Conservation (phyloP, 2,888 invertebrate species). For the Leuctra nigra region DNA sequence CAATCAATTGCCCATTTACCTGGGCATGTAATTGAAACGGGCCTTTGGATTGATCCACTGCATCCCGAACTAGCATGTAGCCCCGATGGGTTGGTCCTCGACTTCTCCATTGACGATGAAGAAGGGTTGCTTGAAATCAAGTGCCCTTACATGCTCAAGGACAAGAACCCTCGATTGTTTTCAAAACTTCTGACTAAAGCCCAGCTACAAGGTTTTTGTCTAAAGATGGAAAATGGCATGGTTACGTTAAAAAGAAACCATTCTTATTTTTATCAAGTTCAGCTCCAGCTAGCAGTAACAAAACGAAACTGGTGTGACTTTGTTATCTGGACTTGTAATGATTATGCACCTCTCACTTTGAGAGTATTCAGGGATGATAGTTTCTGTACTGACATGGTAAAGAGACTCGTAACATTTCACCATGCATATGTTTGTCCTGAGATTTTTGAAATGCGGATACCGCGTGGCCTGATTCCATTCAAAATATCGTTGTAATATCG, state of each 20-base stretch:
- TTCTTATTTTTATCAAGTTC: slow-evolving; percentile 1
- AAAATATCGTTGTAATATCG: background rate
- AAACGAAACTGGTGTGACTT: background rate
- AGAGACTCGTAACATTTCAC: background rate
- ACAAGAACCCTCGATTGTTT: slow-evolving; percentile 1
- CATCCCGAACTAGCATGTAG: slow-evolving; percentile 11
- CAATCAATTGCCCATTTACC: too few relatives aligned
- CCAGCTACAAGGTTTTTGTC: slow-evolving; percentile 3
- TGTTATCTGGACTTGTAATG: background rate
- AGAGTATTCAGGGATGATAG: background rate
- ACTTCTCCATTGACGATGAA: background rate
- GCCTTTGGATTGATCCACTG: background rate
- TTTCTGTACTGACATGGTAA: background rate
- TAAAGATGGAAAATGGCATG: background rate
- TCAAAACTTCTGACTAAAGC: background rate
- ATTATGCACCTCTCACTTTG: background rate
- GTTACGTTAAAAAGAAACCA: background rate
- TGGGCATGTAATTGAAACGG: background rate
- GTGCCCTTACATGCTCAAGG: slow-evolving; percentile 1
- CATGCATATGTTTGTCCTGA: background rate
- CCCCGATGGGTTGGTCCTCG: background rate
- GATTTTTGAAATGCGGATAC: background rate
- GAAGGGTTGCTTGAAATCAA: slow-evolving; percentile 8
- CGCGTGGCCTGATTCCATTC: background rate
- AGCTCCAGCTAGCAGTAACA: background rate